A percentile compares a stretch with the other conserved stretches of the same genome.
phyloP scores from a whole-genome alignment of 2,888 invertebrate species.

The Cryptus viduatorius region DNA sequence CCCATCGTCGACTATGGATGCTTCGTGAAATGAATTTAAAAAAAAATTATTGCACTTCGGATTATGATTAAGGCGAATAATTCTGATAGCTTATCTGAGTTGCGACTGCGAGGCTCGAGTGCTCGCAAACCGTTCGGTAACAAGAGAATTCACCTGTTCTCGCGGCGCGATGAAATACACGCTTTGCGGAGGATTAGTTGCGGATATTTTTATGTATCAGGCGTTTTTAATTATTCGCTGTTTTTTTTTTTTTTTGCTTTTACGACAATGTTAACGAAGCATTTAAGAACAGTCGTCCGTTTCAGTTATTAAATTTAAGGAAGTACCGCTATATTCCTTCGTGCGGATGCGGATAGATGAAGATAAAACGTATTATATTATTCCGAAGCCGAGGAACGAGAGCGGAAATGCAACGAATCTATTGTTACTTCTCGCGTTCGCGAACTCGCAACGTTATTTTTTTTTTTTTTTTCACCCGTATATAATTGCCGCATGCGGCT shows the following conservation, averaged over 20 bases:
- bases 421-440: conserved; percentile 25
- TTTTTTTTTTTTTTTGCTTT: neutral
- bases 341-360: conserved; percentile 10
- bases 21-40: neutral
- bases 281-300: conserved; percentile 7
- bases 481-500: conserved; percentile 24
- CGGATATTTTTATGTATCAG: too few species aligned
- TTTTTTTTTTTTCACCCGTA: neutral
- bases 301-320: conserved; percentile 41
- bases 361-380: conserved; percentile 33
- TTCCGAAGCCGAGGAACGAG: conserved; percentile 40
- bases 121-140: conserved; percentile 17
- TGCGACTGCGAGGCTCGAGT: neutral
- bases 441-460: neutral
- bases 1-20: too few species aligned
- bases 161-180: too few species aligned
- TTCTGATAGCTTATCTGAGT: conserved; percentile 56
- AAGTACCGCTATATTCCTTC: conserved; percentile 21
- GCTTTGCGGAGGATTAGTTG: too few species aligned
- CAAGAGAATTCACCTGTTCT: neutral
- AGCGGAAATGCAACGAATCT: conserved; percentile 49
- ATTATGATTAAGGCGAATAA: conserved; percentile 34
- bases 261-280: neutral
- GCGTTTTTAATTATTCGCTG: too few species aligned
- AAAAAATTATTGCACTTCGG: conserved; percentile 19